Percentiles rank a stretch among this genome's conserved stretches.
phyloP scores from a whole-genome alignment of 2,888 invertebrate species.

The Catocala nupta region DNA sequence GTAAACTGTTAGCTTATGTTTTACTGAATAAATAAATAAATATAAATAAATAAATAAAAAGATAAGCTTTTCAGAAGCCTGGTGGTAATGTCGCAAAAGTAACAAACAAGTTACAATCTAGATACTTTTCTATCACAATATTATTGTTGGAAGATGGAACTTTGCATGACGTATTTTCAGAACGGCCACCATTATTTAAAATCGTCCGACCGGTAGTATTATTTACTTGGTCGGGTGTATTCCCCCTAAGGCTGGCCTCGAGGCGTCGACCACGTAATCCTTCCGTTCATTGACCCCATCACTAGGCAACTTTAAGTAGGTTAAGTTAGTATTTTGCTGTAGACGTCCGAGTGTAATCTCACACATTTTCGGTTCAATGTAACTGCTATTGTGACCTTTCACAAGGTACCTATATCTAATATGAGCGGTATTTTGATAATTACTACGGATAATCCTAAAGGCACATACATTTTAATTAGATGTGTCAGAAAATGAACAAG shows the following conservation, averaged over 20 bases:
- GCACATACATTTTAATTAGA: too few species aligned
- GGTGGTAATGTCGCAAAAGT: too few species aligned
- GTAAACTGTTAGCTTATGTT: too few species aligned
- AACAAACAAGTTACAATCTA: too few species aligned
- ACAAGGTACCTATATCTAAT: background rate
- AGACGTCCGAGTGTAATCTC: slow-evolving; percentile 14
- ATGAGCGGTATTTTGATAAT: too few species aligned
- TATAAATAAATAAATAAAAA: too few species aligned
- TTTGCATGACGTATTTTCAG: background rate
- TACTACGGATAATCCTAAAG: too few species aligned
- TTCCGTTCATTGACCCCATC: slow-evolving; percentile 14
- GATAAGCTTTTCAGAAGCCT: too few species aligned
- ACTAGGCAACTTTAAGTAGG: slow-evolving; percentile 21
- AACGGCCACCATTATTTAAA: too few species aligned
- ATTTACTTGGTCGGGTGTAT: slow-evolving; percentile 2
- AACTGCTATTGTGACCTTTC: background rate
- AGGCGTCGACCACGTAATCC: slow-evolving; percentile 12
- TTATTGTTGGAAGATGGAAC: background rate
- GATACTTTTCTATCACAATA: too few species aligned
- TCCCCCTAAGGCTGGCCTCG: slow-evolving; percentile 11
- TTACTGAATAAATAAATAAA: too few species aligned
- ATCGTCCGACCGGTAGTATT: background rate
- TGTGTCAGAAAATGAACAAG: too few species aligned
- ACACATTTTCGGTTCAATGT: slow-evolving; percentile 5
- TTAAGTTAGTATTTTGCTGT: slow-evolving; percentile 14